Evolutionary conservation across 2,113 vertebrate species (phyloP), one percentile per base, ranked within the genome.

Genomic region (Brachyistius frenatus): DNA sequence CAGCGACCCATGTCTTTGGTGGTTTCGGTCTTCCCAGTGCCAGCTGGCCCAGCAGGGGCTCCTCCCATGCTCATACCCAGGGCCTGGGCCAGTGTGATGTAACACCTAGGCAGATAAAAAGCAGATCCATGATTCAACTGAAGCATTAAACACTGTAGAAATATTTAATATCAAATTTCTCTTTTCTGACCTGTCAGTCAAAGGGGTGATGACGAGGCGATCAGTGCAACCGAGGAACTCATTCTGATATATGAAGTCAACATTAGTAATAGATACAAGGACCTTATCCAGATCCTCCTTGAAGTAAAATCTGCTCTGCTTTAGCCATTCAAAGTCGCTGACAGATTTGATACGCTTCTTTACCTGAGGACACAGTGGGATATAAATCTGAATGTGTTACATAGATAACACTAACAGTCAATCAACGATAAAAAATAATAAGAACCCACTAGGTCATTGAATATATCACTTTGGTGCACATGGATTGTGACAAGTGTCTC

Each of bases 181-280:
- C 15, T 81, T 79, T 3, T 61, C 93, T 88, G 89, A 95, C 96
- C 96, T 96, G 88, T 97, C 96, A 53, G 96, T 97, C 60, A 97
- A 88, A 74, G 96, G 96, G 14, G 96, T 97, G 85, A 97, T 97
- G 81, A 97, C 96, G 50, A 97, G 93, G 76, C 96, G 95, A 90
- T 96, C 96, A 0, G 96, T 97, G 79, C 96, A 97, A 75, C 96
- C 96, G n/a, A 97, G 91, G 90, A 95, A 97, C 90, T 97, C 96
- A 86, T 97, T 97, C 71, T 96, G 95, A 88, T 97, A 97, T 83
- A 95, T 3, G 91, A 97, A 97, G 89, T 96, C 94, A 52, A 97
- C 96, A 85, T 97, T 95, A 31, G 96, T 97, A 84, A 97, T 97
- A n/a, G 92, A 94, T 37, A 97, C 94, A 7, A 95, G 30, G 41